Conservation (phyloP, 2,113 vertebrate genomes). For the Pyrgilauda ruficollis region DNA sequence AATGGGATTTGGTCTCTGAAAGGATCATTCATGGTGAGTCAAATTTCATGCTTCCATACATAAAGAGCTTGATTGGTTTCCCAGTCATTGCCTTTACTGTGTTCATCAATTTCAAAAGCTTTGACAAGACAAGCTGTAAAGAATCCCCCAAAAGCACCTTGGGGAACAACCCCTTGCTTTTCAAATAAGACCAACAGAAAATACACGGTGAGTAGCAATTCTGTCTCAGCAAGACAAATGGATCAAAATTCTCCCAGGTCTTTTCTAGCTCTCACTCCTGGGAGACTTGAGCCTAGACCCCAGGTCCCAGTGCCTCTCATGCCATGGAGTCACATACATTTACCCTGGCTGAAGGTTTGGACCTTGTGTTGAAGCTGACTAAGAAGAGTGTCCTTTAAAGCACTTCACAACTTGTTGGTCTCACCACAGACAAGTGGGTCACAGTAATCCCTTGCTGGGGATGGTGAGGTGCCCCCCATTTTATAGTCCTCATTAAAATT, state of each 20-base stretch:
- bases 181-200: background rate
- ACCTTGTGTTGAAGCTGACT: background rate
- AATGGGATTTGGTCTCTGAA: background rate
- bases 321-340: background rate
- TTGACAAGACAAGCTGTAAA: background rate
- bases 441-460: background rate
- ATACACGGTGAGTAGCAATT: background rate
- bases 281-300: background rate
- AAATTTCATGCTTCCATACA: background rate
- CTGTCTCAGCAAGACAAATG: background rate
- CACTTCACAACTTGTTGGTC: background rate
- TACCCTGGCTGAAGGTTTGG: background rate
- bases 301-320: background rate
- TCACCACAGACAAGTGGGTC: background rate
- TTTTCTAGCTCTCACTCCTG: background rate
- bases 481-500: background rate
- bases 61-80: background rate
- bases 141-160: background rate
- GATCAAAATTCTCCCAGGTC: background rate
- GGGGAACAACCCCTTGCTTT: background rate
- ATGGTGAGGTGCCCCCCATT: background rate
- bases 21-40: background rate
- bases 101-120: background rate
- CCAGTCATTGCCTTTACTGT: background rate
- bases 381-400: background rate